Evolutionary conservation across 1,140 invertebrate genomes (phyloP).

Genomic region (Drosophila ercepeae): DNA sequence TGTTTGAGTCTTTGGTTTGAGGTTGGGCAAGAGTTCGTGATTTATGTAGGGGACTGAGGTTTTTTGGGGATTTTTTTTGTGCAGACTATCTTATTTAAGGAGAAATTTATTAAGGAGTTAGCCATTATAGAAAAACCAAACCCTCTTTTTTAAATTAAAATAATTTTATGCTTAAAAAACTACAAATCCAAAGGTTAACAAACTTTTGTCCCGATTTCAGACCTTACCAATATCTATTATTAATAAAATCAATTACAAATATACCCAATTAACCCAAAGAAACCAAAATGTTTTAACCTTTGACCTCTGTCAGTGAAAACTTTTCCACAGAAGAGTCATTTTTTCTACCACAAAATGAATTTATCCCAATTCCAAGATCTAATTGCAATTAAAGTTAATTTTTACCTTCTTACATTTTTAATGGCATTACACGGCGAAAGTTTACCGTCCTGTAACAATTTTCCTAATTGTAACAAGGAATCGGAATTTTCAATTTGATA

Average conservation of each 20-base stretch:
- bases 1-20: conserved; percentile 79
- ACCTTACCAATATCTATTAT: neutral
- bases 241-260: conserved; percentile 29
- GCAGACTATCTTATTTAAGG: neutral
- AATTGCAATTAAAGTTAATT: conserved; percentile 64
- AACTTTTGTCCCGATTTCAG: neutral
- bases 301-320: conserved; percentile 37
- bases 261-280: conserved; percentile 27
- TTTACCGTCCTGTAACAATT: conserved; percentile 11
- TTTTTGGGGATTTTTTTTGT: neutral
- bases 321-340: neutral
- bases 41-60: neutral
- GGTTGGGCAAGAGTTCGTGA: conserved; percentile 18
- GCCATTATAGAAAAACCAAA: neutral
- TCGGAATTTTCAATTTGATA: conserved; percentile 46
- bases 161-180: neutral
- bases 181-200: neutral
- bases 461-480: conserved; percentile 61
- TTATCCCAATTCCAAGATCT: conserved; percentile 33
- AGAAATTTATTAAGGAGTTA: neutral
- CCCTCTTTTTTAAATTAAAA: neutral
- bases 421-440: conserved; percentile 25
- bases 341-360: conserved; percentile 50
- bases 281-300: conserved; percentile 27
- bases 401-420: conserved; percentile 58